Percentiles rank a stretch among this genome's conserved stretches.
phyloP scores from a whole-genome alignment of 1,140 invertebrate species.

The Drosophila ananassae region DNA sequence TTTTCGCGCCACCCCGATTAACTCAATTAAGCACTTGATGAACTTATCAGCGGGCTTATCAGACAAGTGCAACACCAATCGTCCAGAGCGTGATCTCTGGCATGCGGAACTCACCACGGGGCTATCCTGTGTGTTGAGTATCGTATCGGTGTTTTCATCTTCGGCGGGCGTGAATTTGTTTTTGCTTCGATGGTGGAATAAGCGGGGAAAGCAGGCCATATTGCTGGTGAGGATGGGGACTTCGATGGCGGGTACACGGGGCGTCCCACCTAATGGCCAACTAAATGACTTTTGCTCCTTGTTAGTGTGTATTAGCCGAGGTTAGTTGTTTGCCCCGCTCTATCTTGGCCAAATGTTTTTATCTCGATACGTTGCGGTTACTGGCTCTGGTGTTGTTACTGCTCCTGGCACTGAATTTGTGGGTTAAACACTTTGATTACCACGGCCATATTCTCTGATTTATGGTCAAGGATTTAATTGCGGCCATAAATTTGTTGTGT shows the following conservation, averaged over 20 bases:
- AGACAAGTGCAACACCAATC: constrained; percentile 26
- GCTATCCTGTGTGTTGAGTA: constrained; percentile 74
- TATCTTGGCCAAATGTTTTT: constrained; percentile 18
- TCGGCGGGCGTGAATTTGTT: constrained; percentile 77
- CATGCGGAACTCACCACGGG: constrained; percentile 72
- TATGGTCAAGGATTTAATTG: constrained; percentile 61
- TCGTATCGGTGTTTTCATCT: constrained; percentile 77
- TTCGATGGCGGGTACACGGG: not conserved
- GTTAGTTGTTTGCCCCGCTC: constrained; percentile 3
- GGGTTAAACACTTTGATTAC: constrained; percentile 58
- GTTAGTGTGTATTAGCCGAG: constrained; percentile 8
- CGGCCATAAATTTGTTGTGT: constrained; percentile 63
- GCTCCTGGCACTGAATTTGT: constrained; percentile 9
- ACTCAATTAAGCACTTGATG: constrained; percentile 77
- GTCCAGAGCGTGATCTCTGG: constrained; percentile 18
- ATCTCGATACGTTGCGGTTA: constrained; percentile 32
- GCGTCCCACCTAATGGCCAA: not conserved
- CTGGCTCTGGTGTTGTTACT: constrained; percentile 13
- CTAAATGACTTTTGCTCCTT: not conserved
- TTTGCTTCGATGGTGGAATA: constrained; percentile 72
- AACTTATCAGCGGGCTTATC: constrained; percentile 72
- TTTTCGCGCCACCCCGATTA: constrained; percentile 50
- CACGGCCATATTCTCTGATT: constrained; percentile 59
- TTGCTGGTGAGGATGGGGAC: constrained; percentile 5
- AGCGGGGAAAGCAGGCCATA: constrained; percentile 80